Conservation (phyloP, 2,888 invertebrate genomes). For the Chesias legatella region DNA sequence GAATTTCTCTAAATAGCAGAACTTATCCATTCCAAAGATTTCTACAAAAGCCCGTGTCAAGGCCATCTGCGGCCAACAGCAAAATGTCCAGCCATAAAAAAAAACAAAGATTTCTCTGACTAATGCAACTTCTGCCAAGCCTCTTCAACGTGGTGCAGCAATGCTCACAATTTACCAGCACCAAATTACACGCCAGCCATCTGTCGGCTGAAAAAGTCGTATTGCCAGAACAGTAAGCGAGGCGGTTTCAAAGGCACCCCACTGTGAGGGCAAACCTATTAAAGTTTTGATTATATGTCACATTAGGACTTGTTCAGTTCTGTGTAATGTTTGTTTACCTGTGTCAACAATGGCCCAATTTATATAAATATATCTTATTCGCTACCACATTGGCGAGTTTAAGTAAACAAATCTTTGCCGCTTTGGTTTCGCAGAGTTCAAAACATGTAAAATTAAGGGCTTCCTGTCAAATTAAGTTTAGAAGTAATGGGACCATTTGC, state of each 20-base stretch:
- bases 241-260: constrained; percentile 11
- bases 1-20: too few relatives aligned
- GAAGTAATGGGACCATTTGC: not conserved
- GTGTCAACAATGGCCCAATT: not conserved
- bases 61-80: too few relatives aligned
- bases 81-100: too few relatives aligned
- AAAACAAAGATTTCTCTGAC: too few relatives aligned
- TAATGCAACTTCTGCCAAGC: too few relatives aligned
- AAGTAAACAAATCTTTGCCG: too few relatives aligned
- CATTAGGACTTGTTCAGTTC: not conserved
- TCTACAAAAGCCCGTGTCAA: too few relatives aligned
- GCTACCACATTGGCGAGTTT: not conserved
- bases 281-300: constrained; percentile 21
- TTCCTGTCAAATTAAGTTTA: not conserved
- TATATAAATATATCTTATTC: too few relatives aligned
- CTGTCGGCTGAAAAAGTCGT: constrained; percentile 12
- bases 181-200: constrained; percentile 8
- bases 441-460: too few relatives aligned
- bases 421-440: too few relatives aligned
- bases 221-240: constrained; percentile 1
- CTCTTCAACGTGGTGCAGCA: too few relatives aligned
- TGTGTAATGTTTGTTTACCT: not conserved
- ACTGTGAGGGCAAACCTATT: constrained; percentile 19
- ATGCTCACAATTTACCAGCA: not conserved
- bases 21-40: too few relatives aligned